A percentile compares a stretch with the other conserved stretches of the same genome.
These are phyloP conservation scores for Drosophila subsilvestris DNA, from an alignment of 2,888 invertebrate species.

Conservation along the genomic window DNA sequence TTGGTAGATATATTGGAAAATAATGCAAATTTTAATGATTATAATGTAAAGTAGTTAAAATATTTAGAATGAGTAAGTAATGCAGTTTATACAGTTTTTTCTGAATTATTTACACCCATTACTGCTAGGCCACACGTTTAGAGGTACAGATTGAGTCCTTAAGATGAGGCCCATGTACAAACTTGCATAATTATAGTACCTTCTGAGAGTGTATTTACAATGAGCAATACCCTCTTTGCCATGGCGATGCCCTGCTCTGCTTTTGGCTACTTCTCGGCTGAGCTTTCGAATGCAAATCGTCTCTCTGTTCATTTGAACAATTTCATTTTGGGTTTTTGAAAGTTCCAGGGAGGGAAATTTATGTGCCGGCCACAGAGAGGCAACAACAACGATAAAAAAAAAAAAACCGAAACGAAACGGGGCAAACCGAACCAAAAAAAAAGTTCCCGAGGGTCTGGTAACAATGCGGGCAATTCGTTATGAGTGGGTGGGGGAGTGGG, in stretches of 20 bases:
- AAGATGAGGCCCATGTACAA: neutral
- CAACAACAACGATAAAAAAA: constrained; percentile 15
- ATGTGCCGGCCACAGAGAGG: constrained; percentile 37
- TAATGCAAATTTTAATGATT: too few relatives aligned
- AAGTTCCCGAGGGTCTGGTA: constrained; percentile 41
- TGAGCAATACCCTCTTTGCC: constrained; percentile 31
- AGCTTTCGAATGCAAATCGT: constrained; percentile 62
- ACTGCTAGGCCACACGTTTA: too few relatives aligned
- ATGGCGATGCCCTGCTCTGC: constrained; percentile 18
- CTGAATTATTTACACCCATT: too few relatives aligned
- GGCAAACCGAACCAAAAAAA: constrained; percentile 18
- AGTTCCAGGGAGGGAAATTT: constrained; percentile 49
- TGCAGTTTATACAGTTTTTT: too few relatives aligned
- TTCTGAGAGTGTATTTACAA: constrained; percentile 37
- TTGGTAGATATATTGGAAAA: neutral
- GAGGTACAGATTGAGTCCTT: neutral
- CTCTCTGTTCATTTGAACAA: constrained; percentile 48
- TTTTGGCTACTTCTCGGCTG: constrained; percentile 9
- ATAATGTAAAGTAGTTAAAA: too few relatives aligned
- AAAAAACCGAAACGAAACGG: constrained; percentile 22
- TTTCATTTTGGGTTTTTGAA: constrained; percentile 57
- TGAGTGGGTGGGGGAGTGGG: neutral
- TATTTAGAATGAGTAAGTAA: too few relatives aligned
- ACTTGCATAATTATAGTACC: neutral
- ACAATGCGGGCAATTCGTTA: constrained; percentile 46